phyloP scores from a whole-genome alignment of 2,888 invertebrate species.

The Protodeltote pygarga region DNA sequence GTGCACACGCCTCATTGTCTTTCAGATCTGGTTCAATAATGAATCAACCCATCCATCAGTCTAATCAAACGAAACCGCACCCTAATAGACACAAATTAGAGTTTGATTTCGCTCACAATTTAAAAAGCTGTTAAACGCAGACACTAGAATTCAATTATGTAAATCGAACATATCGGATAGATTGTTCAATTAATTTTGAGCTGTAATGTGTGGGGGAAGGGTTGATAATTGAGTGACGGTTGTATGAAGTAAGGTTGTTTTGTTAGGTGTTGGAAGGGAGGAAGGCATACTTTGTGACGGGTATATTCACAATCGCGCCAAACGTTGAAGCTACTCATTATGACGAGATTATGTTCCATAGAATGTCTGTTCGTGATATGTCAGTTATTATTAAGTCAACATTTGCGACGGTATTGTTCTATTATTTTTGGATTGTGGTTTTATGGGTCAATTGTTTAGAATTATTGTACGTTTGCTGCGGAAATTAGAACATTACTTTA shows the following conservation, averaged over 20 bases:
- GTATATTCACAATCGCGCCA: slow-evolving; percentile 69
- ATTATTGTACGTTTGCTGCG: not conserved
- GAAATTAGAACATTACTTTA: not conserved
- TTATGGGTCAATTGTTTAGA: slow-evolving; percentile 10
- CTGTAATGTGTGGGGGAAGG: slow-evolving; percentile 46
- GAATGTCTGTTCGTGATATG: slow-evolving; percentile 47
- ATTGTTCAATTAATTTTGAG: slow-evolving; percentile 53
- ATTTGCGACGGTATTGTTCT: slow-evolving; percentile 26
- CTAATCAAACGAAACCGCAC: slow-evolving; percentile 20
- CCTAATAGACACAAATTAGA: not conserved
- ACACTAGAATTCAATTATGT: slow-evolving; percentile 53
- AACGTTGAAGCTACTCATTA: slow-evolving; percentile 67
- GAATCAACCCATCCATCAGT: slow-evolving; percentile 41
- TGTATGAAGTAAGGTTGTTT: slow-evolving; percentile 32
- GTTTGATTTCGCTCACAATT: slow-evolving; percentile 10
- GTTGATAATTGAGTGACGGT: slow-evolving; percentile 53
- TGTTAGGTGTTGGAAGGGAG: slow-evolving; percentile 1
- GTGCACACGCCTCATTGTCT: slow-evolving; percentile 66
- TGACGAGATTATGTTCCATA: slow-evolving; percentile 56
- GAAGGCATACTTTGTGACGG: slow-evolving; percentile 58
- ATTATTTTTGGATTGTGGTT: slow-evolving; percentile 1
- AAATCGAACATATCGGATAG: slow-evolving; percentile 54
- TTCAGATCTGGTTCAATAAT: slow-evolving; percentile 47
- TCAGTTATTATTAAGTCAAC: slow-evolving; percentile 38
- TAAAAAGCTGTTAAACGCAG: slow-evolving; percentile 64